Evolutionary conservation across 2,113 vertebrate genomes (phyloP).

Genomic region (Sphyrna mokarran): DNA sequence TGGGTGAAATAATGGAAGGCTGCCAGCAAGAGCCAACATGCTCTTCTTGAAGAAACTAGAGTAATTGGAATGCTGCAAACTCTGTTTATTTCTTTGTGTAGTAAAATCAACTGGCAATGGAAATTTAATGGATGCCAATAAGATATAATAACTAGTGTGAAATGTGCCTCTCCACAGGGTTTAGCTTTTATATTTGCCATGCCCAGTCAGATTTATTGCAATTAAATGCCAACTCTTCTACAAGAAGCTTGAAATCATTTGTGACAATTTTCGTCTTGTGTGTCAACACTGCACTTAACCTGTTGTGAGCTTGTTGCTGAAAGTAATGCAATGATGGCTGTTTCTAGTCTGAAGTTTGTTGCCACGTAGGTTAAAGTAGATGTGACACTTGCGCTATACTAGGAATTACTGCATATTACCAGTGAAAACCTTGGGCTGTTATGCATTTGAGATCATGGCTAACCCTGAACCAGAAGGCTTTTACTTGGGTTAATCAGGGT

Average conservation of each 20-base stretch:
- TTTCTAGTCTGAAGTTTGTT: background rate
- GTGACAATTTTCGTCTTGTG: background rate
- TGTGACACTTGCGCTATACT: background rate
- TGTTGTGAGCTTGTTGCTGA: background rate
- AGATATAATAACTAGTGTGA: background rate
- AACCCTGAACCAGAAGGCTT: background rate
- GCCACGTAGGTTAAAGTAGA: background rate
- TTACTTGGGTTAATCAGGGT: background rate
- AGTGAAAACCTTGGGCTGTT: background rate
- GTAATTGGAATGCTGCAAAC: background rate
- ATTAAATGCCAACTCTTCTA: background rate
- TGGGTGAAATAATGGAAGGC: background rate
- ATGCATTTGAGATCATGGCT: background rate
- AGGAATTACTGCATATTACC: background rate
- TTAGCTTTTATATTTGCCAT: background rate
- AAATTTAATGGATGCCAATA: constrained; percentile 5
- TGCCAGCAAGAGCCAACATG: background rate
- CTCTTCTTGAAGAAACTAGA: background rate
- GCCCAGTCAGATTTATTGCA: background rate
- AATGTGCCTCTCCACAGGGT: background rate
- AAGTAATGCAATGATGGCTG: background rate
- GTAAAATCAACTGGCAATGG: background rate
- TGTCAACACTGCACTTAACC: background rate
- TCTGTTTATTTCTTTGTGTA: background rate
- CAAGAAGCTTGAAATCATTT: background rate